Percentiles rank a stretch among this genome's conserved stretches.
Conservation (phyloP, 2,797 vertebrate genomes). For the Antennarius maculatus region DNA sequence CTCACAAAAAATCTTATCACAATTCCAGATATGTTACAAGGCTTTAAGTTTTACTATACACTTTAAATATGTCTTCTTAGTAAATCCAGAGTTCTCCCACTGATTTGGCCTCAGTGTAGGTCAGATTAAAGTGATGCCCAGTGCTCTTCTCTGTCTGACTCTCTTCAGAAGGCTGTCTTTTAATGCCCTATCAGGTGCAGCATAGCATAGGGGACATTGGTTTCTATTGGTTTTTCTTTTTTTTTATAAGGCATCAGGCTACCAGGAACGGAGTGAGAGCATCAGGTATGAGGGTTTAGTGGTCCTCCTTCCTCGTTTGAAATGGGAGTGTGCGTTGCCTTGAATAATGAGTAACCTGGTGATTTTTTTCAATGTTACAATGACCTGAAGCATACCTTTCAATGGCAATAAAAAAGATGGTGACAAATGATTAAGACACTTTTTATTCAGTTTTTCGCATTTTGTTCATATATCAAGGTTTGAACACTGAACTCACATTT, state of each 20-base stretch:
- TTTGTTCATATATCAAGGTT: not conserved
- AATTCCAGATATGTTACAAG: constrained; percentile 3
- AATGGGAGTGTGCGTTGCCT: constrained; percentile 27
- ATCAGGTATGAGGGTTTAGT: constrained; percentile 14
- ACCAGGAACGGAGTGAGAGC: constrained; percentile 25
- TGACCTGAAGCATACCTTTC: not conserved
- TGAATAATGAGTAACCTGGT: constrained; percentile 74
- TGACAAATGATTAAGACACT: not conserved
- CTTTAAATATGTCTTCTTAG: not conserved
- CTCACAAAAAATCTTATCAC: not conserved
- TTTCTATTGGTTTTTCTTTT: constrained; percentile 35
- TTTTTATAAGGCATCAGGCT: constrained; percentile 5
- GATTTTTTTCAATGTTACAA: constrained; percentile 20
- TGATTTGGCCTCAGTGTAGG: not conserved
- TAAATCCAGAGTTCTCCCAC: not conserved
- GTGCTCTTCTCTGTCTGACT: constrained; percentile 6
- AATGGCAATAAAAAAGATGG: not conserved
- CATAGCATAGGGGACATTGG: constrained; percentile 12
- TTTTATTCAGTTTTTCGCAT: not conserved
- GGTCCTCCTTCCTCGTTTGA: constrained; percentile 14
- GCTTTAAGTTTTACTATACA: not conserved
- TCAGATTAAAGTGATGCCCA: not conserved
- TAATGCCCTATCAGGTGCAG: constrained; percentile 25
- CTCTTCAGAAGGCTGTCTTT: constrained; percentile 38
- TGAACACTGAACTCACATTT: not conserved